Base-by-base conservation (phyloP, 2,888 invertebrate genomes). In the Deroplatys truncata region DNA sequence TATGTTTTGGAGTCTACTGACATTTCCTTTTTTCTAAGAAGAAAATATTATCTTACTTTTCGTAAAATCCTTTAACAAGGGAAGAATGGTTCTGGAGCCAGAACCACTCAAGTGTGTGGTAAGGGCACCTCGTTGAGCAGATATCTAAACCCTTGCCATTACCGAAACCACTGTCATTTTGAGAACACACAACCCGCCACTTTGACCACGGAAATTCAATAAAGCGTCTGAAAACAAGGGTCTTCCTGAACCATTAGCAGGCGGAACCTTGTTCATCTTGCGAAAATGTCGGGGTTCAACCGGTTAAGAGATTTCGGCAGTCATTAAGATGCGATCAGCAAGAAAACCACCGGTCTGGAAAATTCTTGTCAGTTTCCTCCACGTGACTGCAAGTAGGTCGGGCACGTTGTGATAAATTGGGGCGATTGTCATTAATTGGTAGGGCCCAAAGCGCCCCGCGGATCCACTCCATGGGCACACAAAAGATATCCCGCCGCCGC, bases 341-440 rank as follows among this genome's bases (percentile, higher is more conserved):
- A 72, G 20, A 72, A 72, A 72, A 72, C 56, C 56, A 72, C 56
- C 56, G 15, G 56, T 72, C 56, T 72, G 56, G 56, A 72, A 72
- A 72, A 72, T 72, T 72, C 56, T 56, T 72, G 56, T 72, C 56
- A 72, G 56, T 72, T 16, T 72, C 20, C 56, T 20, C 56, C 56
- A 72, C 56, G 56, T 72, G 56, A 72, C 56, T 72, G 56, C 56
- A 72, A 72, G 56, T 72, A 72, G 56, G 56, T 72, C 56, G 56
- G 56, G 13, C 25, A 20, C 56, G 56, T 72, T 20, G 72, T 86
- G 86, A 86, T 86, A 86, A 86, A 86, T 86, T 86, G 86, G 72
- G 13, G 8, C 56, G 86, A 86, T 86, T 86, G 86, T 20, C 82
- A 86, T 86, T 86, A 86, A 86, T 82, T 86, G 49, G 43, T 86